These are phyloP conservation scores for Porites australiensis DNA, from an alignment of 64 coral and sea anemone species.

Conservation along the genomic window DNA sequence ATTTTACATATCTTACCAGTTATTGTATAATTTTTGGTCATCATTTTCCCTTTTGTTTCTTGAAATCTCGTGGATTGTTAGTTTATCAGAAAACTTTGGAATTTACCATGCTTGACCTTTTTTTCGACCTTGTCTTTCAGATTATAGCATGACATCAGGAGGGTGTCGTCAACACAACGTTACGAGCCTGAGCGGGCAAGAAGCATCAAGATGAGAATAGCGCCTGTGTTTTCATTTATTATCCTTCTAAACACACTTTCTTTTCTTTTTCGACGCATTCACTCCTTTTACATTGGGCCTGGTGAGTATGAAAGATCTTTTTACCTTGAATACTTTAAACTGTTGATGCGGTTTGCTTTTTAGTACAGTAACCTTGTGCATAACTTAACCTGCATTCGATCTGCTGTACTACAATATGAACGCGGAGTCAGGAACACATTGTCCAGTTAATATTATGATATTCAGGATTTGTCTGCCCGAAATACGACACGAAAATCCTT, in stretches of 20 bases:
- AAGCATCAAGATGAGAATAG: background rate
- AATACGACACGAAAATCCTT: too few relatives aligned
- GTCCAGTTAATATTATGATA: too few relatives aligned
- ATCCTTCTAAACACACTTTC: background rate
- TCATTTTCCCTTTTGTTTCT: too few relatives aligned
- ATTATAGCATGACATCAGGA: background rate
- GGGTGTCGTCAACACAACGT: background rate
- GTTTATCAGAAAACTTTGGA: background rate
- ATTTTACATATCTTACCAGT: too few relatives aligned
- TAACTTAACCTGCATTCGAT: too few relatives aligned
- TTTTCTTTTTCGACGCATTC: background rate
- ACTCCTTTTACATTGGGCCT: constrained; percentile 21
- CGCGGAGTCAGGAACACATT: too few relatives aligned
- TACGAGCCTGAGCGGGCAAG: background rate
- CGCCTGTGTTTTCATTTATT: background rate
- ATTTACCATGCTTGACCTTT: background rate
- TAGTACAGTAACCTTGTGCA: background rate
- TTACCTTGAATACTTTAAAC: background rate
- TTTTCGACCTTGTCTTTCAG: constrained; percentile 2
- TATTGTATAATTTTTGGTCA: too few relatives aligned
- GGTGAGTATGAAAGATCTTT: background rate
- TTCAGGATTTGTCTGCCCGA: too few relatives aligned
- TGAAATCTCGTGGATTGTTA: too few relatives aligned
- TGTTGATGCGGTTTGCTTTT: background rate
- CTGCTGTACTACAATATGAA: too few relatives aligned